These are phyloP conservation scores for Steromphala cineraria DNA, from an alignment of 2,888 invertebrate species.

Conservation along the genomic window DNA sequence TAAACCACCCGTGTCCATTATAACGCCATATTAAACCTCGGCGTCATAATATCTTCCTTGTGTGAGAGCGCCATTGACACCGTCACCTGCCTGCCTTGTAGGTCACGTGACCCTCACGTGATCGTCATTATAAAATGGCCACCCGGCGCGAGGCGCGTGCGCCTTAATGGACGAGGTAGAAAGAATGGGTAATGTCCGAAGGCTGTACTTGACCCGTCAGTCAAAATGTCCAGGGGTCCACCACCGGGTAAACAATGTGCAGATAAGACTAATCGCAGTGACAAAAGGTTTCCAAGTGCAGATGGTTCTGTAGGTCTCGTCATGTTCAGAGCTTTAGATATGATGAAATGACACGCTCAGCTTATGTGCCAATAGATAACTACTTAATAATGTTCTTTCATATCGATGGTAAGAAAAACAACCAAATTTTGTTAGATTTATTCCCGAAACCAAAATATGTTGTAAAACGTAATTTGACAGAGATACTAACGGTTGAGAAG, in stretches of 20 bases:
- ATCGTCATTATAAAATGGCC: neutral
- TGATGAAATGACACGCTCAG: too few species aligned
- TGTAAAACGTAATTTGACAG: too few species aligned
- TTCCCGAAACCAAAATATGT: too few species aligned
- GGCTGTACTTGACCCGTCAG: neutral
- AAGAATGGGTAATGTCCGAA: neutral
- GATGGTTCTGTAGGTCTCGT: neutral
- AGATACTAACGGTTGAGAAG: too few species aligned
- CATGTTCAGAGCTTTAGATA: too few species aligned
- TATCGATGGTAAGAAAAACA: too few species aligned
- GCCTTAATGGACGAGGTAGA: neutral
- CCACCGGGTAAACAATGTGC: neutral
- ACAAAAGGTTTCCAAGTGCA: neutral
- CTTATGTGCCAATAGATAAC: too few species aligned
- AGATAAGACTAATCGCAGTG: neutral
- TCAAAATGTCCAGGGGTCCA: neutral
- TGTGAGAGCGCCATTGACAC: neutral
- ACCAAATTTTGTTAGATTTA: too few species aligned
- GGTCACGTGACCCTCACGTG: neutral
- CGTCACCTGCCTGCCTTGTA: neutral
- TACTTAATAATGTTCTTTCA: too few species aligned
- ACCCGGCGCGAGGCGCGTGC: neutral
- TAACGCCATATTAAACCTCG: neutral
- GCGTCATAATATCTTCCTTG: neutral
- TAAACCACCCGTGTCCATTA: neutral